phyloP scores from a whole-genome alignment of 1,140 invertebrate genomes.

The Dreissena polymorpha region DNA sequence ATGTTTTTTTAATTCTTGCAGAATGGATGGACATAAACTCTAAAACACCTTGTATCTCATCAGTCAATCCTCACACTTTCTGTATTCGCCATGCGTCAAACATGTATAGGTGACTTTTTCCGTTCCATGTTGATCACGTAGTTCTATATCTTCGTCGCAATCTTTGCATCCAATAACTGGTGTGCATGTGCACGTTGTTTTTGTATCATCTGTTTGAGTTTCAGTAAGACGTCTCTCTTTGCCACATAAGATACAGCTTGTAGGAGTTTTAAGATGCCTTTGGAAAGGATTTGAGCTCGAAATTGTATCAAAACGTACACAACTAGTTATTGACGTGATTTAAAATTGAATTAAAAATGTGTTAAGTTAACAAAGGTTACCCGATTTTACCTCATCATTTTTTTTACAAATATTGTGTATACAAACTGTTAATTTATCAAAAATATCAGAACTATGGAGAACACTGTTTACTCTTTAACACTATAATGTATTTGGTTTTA shows the following conservation, averaged over 20 bases:
- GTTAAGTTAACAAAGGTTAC: no score
- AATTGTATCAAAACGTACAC: neutral
- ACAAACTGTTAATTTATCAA: no score
- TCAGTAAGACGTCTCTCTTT: conserved; percentile 6
- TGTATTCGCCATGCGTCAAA: conserved; percentile 33
- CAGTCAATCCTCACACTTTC: conserved; percentile 43
- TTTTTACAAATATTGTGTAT: no score
- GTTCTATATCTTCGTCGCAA: conserved; percentile 12
- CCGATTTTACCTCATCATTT: no score
- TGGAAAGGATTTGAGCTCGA: no score
- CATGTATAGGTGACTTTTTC: conserved; percentile 16
- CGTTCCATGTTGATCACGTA: neutral
- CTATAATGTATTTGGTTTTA: no score
- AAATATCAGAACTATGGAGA: no score
- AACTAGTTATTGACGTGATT: no score
- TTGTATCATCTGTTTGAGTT: neutral
- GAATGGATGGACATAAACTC: neutral
- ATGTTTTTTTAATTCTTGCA: no score
- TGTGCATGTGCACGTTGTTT: conserved; percentile 6
- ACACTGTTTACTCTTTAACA: no score
- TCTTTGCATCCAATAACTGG: conserved; percentile 26
- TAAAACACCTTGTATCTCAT: conserved; percentile 31
- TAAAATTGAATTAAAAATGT: no score
- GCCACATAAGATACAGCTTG: conserved; percentile 40
- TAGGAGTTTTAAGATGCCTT: conserved; percentile 4